phyloP scores from a whole-genome alignment of 2,888 invertebrate genomes.

The Ophioninae sp. region DNA sequence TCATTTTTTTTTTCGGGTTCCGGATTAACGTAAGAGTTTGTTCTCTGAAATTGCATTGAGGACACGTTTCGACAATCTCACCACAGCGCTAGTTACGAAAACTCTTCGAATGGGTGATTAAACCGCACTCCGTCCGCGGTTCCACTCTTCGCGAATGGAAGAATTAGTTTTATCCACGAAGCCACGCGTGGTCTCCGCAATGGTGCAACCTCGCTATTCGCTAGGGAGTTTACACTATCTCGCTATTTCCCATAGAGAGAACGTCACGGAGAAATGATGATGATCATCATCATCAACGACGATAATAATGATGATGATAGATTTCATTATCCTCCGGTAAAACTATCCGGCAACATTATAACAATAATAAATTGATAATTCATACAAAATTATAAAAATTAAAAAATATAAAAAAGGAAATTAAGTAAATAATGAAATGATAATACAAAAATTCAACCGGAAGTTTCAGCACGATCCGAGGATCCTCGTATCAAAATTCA shows the following conservation, averaged over 20 bases:
- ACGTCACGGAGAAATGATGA: background rate
- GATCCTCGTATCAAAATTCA: too few relatives aligned
- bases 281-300: too few relatives aligned
- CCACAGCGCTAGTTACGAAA: conserved; percentile 68
- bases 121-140: conserved; percentile 61
- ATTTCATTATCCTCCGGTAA: too few relatives aligned
- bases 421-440: too few relatives aligned
- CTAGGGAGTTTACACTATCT: background rate
- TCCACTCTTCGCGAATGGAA: conserved; percentile 31
- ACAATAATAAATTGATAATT: too few relatives aligned
- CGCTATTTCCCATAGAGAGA: background rate
- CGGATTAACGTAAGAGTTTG: conserved; percentile 63
- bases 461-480: too few relatives aligned
- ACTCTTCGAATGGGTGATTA: conserved; percentile 72
- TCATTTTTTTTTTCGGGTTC: conserved; percentile 37
- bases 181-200: background rate
- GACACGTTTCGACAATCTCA: conserved; percentile 58
- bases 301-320: too few relatives aligned
- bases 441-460: too few relatives aligned
- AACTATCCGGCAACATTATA: too few relatives aligned
- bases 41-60: conserved; percentile 70
- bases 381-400: too few relatives aligned
- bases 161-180: conserved; percentile 40
- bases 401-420: too few relatives aligned
- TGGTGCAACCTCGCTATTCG: conserved; percentile 18